Evolutionary conservation across 2,797 vertebrate species (phyloP).

Genomic region (Acanthurus leucopareius): DNA sequence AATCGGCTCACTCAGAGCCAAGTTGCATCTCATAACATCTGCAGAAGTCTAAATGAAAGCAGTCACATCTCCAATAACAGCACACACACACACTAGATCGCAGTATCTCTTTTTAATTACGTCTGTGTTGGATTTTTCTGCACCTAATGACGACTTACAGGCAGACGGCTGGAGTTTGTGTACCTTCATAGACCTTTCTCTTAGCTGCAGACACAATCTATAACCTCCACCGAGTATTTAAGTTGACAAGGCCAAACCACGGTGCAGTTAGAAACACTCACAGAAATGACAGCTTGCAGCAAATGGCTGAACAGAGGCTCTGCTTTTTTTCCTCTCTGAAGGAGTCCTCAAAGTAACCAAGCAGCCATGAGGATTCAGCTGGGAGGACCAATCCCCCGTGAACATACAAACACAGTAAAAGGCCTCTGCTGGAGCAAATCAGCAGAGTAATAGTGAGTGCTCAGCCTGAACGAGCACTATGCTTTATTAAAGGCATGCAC

Average conservation of each 20-base stretch:
- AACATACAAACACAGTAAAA: slow-evolving; percentile 1
- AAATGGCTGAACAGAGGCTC: background rate
- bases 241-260: background rate
- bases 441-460: background rate
- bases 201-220: background rate
- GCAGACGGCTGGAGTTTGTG: background rate
- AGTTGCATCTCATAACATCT: background rate
- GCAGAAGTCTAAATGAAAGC: background rate
- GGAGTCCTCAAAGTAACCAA: background rate
- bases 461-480: background rate
- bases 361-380: background rate
- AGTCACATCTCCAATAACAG: background rate
- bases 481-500: background rate
- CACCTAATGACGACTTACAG: background rate
- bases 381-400: background rate
- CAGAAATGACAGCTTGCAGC: background rate
- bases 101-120: background rate
- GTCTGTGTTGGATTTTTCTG: background rate
- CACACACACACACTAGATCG: background rate
- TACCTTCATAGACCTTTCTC: background rate
- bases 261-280: background rate
- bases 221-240: background rate
- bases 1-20: background rate
- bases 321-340: background rate
- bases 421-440: background rate